phyloP scores from a whole-genome alignment of 2,797 vertebrate genomes.

The Microctenopoma stevenorrisi region DNA sequence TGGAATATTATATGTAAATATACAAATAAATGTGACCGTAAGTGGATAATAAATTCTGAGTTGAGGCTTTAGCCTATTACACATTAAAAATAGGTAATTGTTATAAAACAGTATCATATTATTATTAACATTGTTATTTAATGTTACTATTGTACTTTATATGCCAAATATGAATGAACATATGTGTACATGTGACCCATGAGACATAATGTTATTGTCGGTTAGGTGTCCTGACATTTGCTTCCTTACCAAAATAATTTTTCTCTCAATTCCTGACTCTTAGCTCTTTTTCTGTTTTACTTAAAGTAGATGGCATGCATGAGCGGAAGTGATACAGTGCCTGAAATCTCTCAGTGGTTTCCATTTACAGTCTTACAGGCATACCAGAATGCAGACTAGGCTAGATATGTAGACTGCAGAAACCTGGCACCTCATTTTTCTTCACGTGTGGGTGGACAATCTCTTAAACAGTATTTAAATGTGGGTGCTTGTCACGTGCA shows the following conservation, averaged over 20 bases:
- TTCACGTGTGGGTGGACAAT: slow-evolving; percentile 1
- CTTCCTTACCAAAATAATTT: slow-evolving; percentile 49
- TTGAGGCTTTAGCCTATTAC: neutral
- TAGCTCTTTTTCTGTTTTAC: slow-evolving; percentile 22
- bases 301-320: slow-evolving; percentile 48
- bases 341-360: slow-evolving; percentile 68
- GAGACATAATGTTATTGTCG: neutral
- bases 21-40: neutral
- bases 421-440: slow-evolving; percentile 1
- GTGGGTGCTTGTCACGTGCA: neutral
- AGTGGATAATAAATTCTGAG: neutral
- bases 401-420: slow-evolving; percentile 24
- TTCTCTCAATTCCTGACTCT: slow-evolving; percentile 52
- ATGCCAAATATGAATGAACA: neutral
- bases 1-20: neutral
- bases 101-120: too few relatives aligned
- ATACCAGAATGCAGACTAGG: slow-evolving; percentile 39
- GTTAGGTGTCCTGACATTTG: slow-evolving; percentile 15
- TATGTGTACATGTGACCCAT: neutral
- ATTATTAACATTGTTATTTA: too few relatives aligned
- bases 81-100: neutral
- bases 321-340: slow-evolving; percentile 69
- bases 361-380: slow-evolving; percentile 41
- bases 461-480: slow-evolving; percentile 11
- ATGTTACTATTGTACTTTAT: neutral